phyloP scores from a whole-genome alignment of 35 echinoderm and acorn worm species.

The Hemicentrotus pulcherrimus region DNA sequence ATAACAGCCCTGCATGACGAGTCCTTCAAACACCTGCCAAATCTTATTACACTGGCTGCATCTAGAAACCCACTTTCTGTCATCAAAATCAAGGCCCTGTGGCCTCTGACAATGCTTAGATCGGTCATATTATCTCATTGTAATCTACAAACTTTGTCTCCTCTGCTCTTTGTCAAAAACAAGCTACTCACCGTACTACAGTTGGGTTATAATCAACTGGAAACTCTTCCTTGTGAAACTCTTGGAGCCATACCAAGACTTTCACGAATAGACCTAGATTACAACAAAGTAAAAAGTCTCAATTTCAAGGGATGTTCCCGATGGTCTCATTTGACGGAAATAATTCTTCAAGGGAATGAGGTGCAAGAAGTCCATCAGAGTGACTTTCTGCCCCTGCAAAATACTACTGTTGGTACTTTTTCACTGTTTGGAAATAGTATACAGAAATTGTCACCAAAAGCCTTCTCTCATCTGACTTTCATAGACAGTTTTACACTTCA shows the following conservation, averaged over 20 bases:
- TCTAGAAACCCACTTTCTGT: not conserved
- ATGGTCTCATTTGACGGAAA: not conserved
- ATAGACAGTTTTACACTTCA: too few species aligned
- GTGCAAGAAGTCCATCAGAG: not conserved
- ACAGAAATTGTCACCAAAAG: too few species aligned
- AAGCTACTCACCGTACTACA: not conserved
- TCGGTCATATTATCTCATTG: not conserved
- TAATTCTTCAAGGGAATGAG: not conserved
- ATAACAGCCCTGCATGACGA: not conserved
- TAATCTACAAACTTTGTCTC: not conserved
- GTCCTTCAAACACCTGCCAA: not conserved
- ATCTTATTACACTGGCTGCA: not conserved
- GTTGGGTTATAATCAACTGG: not conserved
- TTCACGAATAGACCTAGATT: not conserved
- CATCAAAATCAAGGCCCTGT: not conserved
- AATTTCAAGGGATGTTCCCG: not conserved
- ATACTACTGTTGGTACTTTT: too few species aligned
- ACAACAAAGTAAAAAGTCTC: not conserved
- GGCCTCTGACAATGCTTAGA: not conserved
- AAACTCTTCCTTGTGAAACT: not conserved
- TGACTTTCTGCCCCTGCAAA: not conserved
- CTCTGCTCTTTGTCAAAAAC: not conserved
- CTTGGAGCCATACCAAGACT: not conserved
- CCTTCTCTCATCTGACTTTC: too few species aligned
- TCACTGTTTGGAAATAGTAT: too few species aligned